phyloP scores from a whole-genome alignment of 2,888 invertebrate genomes.

The Eupithecia pulchellata region DNA sequence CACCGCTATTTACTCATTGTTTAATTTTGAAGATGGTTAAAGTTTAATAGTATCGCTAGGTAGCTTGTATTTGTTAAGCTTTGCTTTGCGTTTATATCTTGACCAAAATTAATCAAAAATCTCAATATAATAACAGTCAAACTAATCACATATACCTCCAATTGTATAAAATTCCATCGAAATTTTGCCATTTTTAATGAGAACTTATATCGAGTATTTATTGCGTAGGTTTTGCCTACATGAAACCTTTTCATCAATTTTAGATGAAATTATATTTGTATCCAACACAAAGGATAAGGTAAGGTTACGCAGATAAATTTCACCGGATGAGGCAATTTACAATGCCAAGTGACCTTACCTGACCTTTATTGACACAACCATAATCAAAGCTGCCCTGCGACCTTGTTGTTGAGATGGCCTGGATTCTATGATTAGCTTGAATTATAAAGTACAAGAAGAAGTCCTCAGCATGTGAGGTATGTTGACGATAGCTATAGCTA shows the following conservation, averaged over 20 bases:
- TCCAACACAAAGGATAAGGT: neutral
- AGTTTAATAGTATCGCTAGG: neutral
- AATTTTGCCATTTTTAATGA: neutral
- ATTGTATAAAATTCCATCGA: neutral
- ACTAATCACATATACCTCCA: neutral
- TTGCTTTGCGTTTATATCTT: neutral
- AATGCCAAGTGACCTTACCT: slow-evolving; percentile 8
- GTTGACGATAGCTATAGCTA: neutral
- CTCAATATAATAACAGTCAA: neutral
- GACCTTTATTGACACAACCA: neutral
- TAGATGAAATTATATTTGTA: neutral
- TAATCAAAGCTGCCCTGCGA: neutral
- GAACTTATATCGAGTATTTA: neutral
- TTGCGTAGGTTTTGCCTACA: neutral
- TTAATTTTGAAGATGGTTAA: neutral
- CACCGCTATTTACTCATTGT: slow-evolving; percentile 6
- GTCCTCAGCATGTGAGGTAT: neutral
- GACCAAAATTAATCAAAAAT: neutral
- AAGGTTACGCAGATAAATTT: neutral
- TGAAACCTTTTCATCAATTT: neutral
- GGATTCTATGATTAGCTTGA: neutral
- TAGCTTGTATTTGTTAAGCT: neutral
- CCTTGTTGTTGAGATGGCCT: neutral
- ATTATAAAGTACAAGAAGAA: neutral
- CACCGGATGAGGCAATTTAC: slow-evolving; percentile 9